These are phyloP conservation scores for Pagrus major DNA, from an alignment of 2,113 vertebrate genomes.

Conservation along the genomic window DNA sequence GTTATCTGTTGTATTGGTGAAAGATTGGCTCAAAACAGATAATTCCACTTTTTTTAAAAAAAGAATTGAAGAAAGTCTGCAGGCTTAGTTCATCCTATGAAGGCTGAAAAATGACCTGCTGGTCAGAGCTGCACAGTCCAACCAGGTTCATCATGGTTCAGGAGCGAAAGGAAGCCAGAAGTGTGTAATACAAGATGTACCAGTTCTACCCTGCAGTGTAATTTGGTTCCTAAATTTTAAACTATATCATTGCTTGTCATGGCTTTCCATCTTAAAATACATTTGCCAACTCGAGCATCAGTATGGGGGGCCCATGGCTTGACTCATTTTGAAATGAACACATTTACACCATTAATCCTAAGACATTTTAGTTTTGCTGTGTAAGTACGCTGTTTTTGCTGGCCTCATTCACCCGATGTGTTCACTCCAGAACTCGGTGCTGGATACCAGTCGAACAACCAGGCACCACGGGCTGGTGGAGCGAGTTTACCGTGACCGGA, in stretches of 20 bases:
- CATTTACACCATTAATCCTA: slow-evolving; percentile 75
- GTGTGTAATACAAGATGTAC: slow-evolving; percentile 19
- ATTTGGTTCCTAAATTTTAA: slow-evolving; percentile 70
- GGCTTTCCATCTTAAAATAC: slow-evolving; percentile 84
- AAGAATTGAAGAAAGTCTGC: slow-evolving; percentile 11
- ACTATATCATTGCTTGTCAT: slow-evolving; percentile 83
- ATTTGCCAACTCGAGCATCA: slow-evolving; percentile 81
- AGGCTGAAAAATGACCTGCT: slow-evolving; percentile 39
- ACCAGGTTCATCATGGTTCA: slow-evolving; percentile 31
- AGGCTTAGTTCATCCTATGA: slow-evolving; percentile 33
- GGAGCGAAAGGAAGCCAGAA: slow-evolving; percentile 39
- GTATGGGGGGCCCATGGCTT: slow-evolving; percentile 77
- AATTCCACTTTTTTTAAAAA: not conserved
- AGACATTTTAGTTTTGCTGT: slow-evolving; percentile 47
- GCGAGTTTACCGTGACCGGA: slow-evolving; percentile 94
- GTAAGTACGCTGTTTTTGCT: slow-evolving; percentile 12
- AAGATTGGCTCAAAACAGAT: slow-evolving; percentile 40
- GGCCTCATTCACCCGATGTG: slow-evolving; percentile 77
- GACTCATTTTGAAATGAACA: slow-evolving; percentile 78
- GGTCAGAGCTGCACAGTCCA: slow-evolving; percentile 36
- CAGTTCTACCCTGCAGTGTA: slow-evolving; percentile 54
- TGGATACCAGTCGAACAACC: slow-evolving; percentile 98
- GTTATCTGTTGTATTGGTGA: slow-evolving; percentile 48
- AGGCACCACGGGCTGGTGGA: slow-evolving; percentile 97
- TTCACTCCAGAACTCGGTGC: slow-evolving; percentile 91